phyloP scores from a whole-genome alignment of 2,888 invertebrate species.

The Tachina grossa region DNA sequence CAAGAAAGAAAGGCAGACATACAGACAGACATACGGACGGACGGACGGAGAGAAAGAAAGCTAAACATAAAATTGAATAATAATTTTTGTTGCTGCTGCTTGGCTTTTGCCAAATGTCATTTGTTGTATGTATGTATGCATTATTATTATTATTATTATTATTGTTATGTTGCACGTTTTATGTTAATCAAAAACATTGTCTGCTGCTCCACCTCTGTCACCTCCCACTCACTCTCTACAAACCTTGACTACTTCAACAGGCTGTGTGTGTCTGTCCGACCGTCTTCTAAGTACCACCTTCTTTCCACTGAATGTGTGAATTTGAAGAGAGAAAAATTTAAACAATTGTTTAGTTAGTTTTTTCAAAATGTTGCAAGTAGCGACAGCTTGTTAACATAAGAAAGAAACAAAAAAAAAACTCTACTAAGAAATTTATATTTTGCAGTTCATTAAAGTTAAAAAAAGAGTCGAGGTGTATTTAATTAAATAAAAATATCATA shows the following conservation, averaged over 20 bases:
- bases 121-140: slow-evolving; percentile 3
- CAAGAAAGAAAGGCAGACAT: not conserved
- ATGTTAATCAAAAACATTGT: slow-evolving; percentile 59
- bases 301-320: slow-evolving; percentile 49
- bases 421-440: slow-evolving; percentile 15
- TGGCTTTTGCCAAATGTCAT: slow-evolving; percentile 61
- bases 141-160: too few relatives aligned
- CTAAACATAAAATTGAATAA: slow-evolving; percentile 43
- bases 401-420: not conserved
- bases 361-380: slow-evolving; percentile 63
- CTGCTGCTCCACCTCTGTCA: slow-evolving; percentile 7
- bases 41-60: slow-evolving; percentile 26
- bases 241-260: not conserved
- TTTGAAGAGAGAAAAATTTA: slow-evolving; percentile 22
- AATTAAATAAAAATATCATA: slow-evolving; percentile 18
- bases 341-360: slow-evolving; percentile 35
- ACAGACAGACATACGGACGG: not conserved
- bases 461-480: slow-evolving; percentile 35
- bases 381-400: slow-evolving; percentile 45
- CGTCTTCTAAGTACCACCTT: slow-evolving; percentile 16
- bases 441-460: slow-evolving; percentile 56
- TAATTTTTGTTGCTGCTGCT: slow-evolving; percentile 44
- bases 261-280: not conserved
- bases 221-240: not conserved
- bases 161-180: slow-evolving; percentile 64